Base-by-base conservation (phyloP, 2,888 invertebrate genomes). In the Crepidodera aurea region DNA sequence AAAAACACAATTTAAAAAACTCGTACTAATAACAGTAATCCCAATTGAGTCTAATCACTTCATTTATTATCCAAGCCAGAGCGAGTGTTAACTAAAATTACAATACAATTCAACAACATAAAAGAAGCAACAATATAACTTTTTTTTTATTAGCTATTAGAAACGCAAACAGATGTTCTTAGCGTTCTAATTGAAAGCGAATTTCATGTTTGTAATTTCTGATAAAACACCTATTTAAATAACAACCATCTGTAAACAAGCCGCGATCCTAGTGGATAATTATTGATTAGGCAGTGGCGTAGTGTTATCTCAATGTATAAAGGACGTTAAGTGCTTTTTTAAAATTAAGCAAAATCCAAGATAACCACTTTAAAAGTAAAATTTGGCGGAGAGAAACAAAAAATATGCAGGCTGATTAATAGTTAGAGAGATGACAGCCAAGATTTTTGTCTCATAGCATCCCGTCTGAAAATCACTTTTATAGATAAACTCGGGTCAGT, bases 141-240 rank as follows among this genome's bases (percentile, higher is more conserved):
- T 55, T 32, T 56, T 53, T 54, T 46, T 56, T 34, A 56, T 56
- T 19, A 29, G 16, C 32, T 16, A 34, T 34, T 34, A 34, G 34
- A 34, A 12, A 34, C 34, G 34, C 34, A 22, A 44, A 29, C 42
- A 56, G 44, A 57, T 57, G 56, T 48, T 42, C 56, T 57, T 48
- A 32, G 37, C 46, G 37, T 19, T 48, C 25, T 48, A 48, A 57
- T 57, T 57, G 48, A 57, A 54, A 34, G 56, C 48, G 48, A 57
- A 57, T 57, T 57, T 57, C 39, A 57, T 48, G 48, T 57, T 10
- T 48, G 34, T 56, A 56, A 56, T 56, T 56, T 56, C 55, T 29
- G 48, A 57, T 57, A 57, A 57, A 34, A 57, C 48, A 57, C 48
- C 46, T 57, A 57, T 57, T 57, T 57, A 57, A 57, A 57, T 48